A percentile compares a stretch with the other conserved stretches of the same genome.
Evolutionary conservation across 2,113 vertebrate genomes (phyloP).

Genomic region (Pagrus major): DNA sequence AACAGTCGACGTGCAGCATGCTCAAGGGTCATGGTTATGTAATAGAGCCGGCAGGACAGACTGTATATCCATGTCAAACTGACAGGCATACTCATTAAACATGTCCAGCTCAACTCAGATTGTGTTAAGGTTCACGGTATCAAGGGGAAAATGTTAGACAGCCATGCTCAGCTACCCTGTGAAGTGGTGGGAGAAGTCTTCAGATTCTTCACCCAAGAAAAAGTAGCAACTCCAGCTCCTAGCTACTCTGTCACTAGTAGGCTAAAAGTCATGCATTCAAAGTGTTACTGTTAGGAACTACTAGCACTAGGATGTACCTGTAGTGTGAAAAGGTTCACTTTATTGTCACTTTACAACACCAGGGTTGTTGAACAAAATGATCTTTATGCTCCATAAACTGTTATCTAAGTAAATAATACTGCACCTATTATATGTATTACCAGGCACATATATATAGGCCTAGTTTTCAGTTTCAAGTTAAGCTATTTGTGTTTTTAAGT

Average conservation of each 20-base stretch:
- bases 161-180: not conserved
- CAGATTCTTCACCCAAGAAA: not conserved
- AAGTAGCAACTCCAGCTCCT: not conserved
- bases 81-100: constrained; percentile 26
- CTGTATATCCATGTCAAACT: constrained; percentile 14
- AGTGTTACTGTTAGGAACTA: not conserved
- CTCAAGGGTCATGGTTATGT: constrained; percentile 78
- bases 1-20: constrained; percentile 54
- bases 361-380: no score
- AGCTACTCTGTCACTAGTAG: not conserved
- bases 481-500: not conserved
- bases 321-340: no score
- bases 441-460: not conserved
- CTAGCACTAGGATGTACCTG: not conserved
- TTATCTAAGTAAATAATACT: no score
- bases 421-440: no score
- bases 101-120: constrained; percentile 11
- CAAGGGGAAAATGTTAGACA: constrained; percentile 39
- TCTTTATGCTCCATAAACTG: no score
- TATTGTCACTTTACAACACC: no score
- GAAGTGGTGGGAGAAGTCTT: not conserved
- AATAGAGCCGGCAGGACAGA: constrained; percentile 49
- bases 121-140: constrained; percentile 13
- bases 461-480: not conserved
- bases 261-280: not conserved